Evolutionary conservation across 2,113 vertebrate species (phyloP), one percentile per base, ranked within the genome.

Genomic region (Vidua chalybeata): DNA sequence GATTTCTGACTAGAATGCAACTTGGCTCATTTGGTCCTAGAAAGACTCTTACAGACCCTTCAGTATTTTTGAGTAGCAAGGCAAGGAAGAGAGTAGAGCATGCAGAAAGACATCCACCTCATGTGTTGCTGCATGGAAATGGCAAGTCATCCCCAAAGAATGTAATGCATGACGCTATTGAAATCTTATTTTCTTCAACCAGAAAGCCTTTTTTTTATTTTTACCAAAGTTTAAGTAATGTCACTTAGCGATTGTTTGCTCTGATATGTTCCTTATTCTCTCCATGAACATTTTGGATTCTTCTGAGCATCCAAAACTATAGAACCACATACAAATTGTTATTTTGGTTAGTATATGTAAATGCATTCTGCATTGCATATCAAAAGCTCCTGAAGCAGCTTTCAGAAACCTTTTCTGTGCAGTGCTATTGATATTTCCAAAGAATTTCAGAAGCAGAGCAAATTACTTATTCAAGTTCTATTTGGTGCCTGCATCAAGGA

Each of bases 401-500:
- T 84, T 93, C 51, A 78, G 37, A 69, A 76, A 43, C 28, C 30
- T 55, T 79, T 95, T 69, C 64, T 76, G 11, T 81, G 63, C 30
- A 49, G 49, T 63, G 43, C 58, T 90, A 49, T 61, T 91, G 72
- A 87, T 90, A 79, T 94, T 95, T 90, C 74, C 66, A 80, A 92
- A 91, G 72, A 80, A 93, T 93, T 92, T 94, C 48, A 84, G 56
- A 69, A 83, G 71, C 55, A 87, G n/a, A 90, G 39, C 28, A 87
- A 90, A 73, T 87, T 80, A 49, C 46, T 92, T 80, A 66, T 63
- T 92, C 55, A 69, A 79, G 39, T 69, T 78, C 23, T 83, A 52
- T 87, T 84, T 75, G 62, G 41, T 48, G 45, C 48, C 27, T 87
- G 45, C 16, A 68, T 89, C 48, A 66, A 83, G 61, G 43, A 93